A percentile compares a stretch with the other conserved stretches of the same genome.
Evolutionary conservation across 2,797 vertebrate genomes (phyloP).

Genomic region (Tenualosa ilisha): DNA sequence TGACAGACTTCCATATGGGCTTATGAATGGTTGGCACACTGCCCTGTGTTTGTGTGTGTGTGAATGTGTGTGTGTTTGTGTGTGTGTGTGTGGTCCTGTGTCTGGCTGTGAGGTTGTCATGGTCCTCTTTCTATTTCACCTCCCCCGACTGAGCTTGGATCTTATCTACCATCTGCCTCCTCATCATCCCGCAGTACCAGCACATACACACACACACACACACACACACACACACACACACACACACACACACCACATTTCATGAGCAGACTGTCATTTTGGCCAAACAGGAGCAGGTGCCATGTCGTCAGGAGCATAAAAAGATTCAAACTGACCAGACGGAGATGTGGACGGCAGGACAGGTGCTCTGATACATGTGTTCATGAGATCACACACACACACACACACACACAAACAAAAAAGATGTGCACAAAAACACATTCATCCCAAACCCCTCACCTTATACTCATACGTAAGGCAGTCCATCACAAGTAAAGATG

Average conservation of each 20-base stretch:
- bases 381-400: background rate
- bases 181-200: slow-evolving; percentile 45
- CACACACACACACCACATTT: background rate
- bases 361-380: background rate
- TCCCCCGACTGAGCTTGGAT: slow-evolving; percentile 52
- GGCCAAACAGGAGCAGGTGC: slow-evolving; percentile 14
- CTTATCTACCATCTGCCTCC: slow-evolving; percentile 53
- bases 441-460: no score
- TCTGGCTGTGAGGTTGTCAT: slow-evolving; percentile 49
- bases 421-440: no score
- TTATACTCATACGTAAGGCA: no score
- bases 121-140: slow-evolving; percentile 51
- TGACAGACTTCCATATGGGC: slow-evolving; percentile 15
- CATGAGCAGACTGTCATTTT: slow-evolving; percentile 5
- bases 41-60: slow-evolving; percentile 31
- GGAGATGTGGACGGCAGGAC: background rate
- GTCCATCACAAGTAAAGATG: no score
- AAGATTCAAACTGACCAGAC: background rate
- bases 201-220: slow-evolving; percentile 37
- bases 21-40: background rate
- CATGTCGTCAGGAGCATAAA: slow-evolving; percentile 7
- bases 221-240: slow-evolving; percentile 35
- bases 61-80: slow-evolving; percentile 27
- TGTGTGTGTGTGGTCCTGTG: slow-evolving; percentile 37
- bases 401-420: background rate